Conservation (phyloP, 2,888 invertebrate species). For the Hydraecia micacea region DNA sequence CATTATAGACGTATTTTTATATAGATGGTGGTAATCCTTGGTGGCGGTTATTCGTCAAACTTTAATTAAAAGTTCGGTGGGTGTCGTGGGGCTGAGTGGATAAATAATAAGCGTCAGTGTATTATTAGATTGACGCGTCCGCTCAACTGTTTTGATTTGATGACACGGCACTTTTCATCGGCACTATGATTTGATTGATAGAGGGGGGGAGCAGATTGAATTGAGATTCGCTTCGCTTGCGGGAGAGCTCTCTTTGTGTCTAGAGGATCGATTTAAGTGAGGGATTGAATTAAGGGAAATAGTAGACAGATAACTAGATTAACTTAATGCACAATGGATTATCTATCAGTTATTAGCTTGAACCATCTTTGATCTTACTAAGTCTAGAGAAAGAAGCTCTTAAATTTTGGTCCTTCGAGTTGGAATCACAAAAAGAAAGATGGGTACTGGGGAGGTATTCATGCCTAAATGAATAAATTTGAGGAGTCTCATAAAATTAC, state of each 20-base stretch:
- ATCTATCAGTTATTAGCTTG: not conserved
- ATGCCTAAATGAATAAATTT: not conserved
- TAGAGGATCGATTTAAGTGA: conserved; percentile 46
- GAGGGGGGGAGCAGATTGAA: conserved; percentile 59
- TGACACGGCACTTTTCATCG: conserved; percentile 59
- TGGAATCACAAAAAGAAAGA: not conserved
- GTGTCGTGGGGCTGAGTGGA: conserved; percentile 51
- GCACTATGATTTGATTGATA: conserved; percentile 61
- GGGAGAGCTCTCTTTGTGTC: conserved; percentile 49
- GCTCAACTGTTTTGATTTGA: conserved; percentile 63
- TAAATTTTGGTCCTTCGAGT: conserved; percentile 3
- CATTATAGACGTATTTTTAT: conserved; percentile 70
- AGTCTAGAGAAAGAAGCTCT: not conserved
- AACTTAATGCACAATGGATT: not conserved
- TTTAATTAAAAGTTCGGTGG: conserved; percentile 82
- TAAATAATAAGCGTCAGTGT: conserved; percentile 61
- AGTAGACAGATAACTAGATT: not conserved
- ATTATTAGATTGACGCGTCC: conserved; percentile 61
- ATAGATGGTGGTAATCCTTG: conserved; percentile 60
- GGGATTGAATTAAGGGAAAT: conserved; percentile 11
- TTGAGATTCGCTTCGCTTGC: conserved; percentile 54
- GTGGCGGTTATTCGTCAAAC: conserved; percentile 74
- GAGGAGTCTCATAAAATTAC: not conserved
- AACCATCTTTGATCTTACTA: not conserved
- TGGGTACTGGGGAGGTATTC: not conserved